Conservation (phyloP, 2,113 vertebrate species). For the Sander lucioperca region DNA sequence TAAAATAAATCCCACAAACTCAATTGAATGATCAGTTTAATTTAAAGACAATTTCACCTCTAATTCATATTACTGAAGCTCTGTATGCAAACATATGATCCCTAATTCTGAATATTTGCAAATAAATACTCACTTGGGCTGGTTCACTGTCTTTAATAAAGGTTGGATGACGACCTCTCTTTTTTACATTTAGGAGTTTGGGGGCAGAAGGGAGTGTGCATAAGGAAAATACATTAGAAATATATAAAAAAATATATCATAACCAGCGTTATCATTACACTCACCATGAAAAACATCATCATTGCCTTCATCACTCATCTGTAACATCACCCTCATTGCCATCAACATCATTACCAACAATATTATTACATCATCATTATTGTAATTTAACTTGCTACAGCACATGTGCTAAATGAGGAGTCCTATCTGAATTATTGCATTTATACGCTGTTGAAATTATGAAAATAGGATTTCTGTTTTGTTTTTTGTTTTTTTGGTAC, state of each 20-base stretch:
- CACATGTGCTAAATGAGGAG: constrained; percentile 82
- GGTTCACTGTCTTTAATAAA: constrained; percentile 83
- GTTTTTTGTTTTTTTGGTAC: constrained; percentile 73
- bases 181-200: constrained; percentile 68
- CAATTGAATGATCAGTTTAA: neutral
- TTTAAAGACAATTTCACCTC: neutral
- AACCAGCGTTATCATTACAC: constrained; percentile 65
- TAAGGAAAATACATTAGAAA: constrained; percentile 65
- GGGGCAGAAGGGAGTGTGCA: constrained; percentile 60
- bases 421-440: constrained; percentile 89
- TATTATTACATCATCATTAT: constrained; percentile 55
- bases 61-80: neutral
- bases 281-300: constrained; percentile 54
- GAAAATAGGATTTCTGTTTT: constrained; percentile 74
- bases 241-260: constrained; percentile 75
- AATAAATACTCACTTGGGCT: constrained; percentile 48
- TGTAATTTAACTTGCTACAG: constrained; percentile 77
- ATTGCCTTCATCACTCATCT: constrained; percentile 42
- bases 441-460: constrained; percentile 88
- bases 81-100: neutral
- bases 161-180: constrained; percentile 65
- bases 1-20: neutral
- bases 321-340: constrained; percentile 44
- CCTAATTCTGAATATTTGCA: neutral
- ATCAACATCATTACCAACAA: constrained; percentile 56